Evolutionary conservation across 2,113 vertebrate species (phyloP), one percentile per base, ranked within the genome.

Genomic region (Epinephelus cyanopodus): DNA sequence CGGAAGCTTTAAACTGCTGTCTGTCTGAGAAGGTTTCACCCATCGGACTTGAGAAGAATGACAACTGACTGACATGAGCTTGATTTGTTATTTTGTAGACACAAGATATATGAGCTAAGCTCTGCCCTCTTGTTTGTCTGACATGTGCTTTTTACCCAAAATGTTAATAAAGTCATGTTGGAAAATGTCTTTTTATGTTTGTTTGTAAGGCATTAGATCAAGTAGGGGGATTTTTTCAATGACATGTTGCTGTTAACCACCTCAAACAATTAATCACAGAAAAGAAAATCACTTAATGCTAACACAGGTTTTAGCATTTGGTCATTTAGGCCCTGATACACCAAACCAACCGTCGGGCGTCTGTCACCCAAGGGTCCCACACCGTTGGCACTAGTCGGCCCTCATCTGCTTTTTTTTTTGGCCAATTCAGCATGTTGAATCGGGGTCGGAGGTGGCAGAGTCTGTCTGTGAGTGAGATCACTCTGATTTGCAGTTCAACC

Each of bases 21-120:
- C 78, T 62, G 61, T 67, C 78, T 87, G 77, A 90, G 79, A 64
- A 83, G 33, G 74, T 84, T 78, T 81, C n/a, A 54, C 52, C 29
- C 56, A 58, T 52, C 23, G 5, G 48, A n/a, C 60, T 62, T 45
- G 12, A 80, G 37, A 53, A 81, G 85, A 69, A 84, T 79, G 47
- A 86, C 69, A 76, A 23, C 29, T 60, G 8, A 68, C n/a, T 39
- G 66, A 69, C 17, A 61, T 27, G 21, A 37, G 53, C 39, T 52
- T 57, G 39, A 68, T 87, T 63, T 63, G 50, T 72, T 67, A 42
- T 64, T 48, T 57, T 3, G 19, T n/a, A 15, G 10, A 60, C 61
- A 61, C 64, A 57, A 77, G 17, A 29, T 10, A 58, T 60, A 19
- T 54, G 5, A 11, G 39, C 23, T 53, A 1, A 21, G 29, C 19